These are phyloP conservation scores for Danio kyathit DNA, from an alignment of 2,797 vertebrate species.

Conservation along the genomic window DNA sequence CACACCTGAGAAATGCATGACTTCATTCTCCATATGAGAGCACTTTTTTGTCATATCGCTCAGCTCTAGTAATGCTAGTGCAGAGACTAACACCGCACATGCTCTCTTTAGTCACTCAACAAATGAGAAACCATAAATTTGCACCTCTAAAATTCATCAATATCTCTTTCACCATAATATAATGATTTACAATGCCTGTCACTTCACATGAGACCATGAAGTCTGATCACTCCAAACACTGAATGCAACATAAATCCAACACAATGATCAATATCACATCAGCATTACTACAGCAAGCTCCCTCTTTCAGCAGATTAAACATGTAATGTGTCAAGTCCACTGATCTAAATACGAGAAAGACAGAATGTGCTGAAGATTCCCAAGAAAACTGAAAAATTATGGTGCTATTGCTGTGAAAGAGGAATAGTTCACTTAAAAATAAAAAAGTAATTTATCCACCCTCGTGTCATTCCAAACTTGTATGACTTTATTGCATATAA, in stretches of 20 bases:
- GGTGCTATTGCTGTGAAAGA: no score
- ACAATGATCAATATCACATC: slow-evolving; percentile 43
- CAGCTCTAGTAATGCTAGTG: no score
- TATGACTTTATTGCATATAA: not conserved
- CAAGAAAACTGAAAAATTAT: not conserved
- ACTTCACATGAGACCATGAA: slow-evolving; percentile 23
- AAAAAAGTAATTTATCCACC: no score
- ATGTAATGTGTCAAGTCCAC: not conserved
- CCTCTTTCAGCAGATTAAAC: slow-evolving; percentile 9
- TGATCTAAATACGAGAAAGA: not conserved
- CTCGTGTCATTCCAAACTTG: no score
- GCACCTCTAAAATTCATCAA: slow-evolving; percentile 33
- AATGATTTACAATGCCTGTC: slow-evolving; percentile 45
- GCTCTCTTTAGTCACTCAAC: slow-evolving; percentile 33
- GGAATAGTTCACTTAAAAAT: no score
- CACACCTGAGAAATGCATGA: no score
- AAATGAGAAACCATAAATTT: slow-evolving; percentile 43
- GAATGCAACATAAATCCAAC: slow-evolving; percentile 44
- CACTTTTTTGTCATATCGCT: no score
- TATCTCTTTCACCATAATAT: slow-evolving; percentile 29
- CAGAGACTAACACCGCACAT: not conserved
- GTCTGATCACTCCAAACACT: slow-evolving; percentile 18
- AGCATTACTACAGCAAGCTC: slow-evolving; percentile 6
- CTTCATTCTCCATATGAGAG: no score
- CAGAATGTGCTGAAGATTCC: not conserved